A percentile compares a stretch with the other conserved stretches of the same genome.
Evolutionary conservation across 2,797 vertebrate genomes (phyloP).

Genomic region (Lepus townsendii): DNA sequence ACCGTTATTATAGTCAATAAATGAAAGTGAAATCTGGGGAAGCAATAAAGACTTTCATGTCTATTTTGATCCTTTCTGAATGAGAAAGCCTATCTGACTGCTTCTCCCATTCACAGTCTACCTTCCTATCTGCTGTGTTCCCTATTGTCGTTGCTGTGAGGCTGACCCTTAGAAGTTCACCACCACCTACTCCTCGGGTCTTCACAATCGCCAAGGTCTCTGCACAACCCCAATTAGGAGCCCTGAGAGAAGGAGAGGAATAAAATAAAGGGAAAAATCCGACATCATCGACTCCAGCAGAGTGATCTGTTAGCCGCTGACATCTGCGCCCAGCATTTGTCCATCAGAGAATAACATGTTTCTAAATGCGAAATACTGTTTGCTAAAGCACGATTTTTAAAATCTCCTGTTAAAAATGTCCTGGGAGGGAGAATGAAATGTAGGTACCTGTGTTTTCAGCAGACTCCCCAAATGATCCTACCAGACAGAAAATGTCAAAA

Average conservation of each 20-base stretch:
- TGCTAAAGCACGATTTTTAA: background rate
- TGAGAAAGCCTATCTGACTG: background rate
- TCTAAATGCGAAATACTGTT: background rate
- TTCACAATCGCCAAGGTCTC: background rate
- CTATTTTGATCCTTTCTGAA: constrained; percentile 51
- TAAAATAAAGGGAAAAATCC: background rate
- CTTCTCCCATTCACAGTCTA: background rate
- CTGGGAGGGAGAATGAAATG: background rate
- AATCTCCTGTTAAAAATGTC: background rate
- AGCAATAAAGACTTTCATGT: constrained; percentile 29
- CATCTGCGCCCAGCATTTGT: background rate
- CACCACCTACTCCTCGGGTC: background rate
- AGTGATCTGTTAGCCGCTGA: background rate
- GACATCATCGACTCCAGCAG: background rate
- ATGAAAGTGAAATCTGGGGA: constrained; percentile 35
- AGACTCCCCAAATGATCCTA: background rate
- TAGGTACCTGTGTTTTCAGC: background rate
- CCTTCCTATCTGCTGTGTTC: background rate
- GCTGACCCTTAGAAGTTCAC: background rate
- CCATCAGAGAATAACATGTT: background rate
- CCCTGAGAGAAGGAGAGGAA: background rate
- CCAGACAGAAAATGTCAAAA: background rate
- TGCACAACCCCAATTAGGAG: background rate
- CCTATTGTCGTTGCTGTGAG: background rate
- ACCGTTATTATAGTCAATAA: constrained; percentile 38